Evolutionary conservation across 2,113 vertebrate genomes (phyloP).

Genomic region (Pseudonaja textilis): DNA sequence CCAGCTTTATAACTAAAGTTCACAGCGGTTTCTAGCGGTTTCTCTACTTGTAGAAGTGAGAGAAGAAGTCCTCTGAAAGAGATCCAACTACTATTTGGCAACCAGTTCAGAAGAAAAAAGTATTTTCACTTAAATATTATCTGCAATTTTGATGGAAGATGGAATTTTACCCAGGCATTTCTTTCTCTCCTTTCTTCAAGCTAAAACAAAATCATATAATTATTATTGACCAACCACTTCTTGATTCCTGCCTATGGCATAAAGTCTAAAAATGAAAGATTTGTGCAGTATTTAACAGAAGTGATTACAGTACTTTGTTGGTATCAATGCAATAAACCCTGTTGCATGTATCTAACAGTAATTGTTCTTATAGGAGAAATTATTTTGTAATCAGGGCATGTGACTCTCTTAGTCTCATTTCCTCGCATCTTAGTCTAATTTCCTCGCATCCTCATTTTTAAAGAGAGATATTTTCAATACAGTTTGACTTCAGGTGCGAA

Average conservation of each 20-base stretch:
- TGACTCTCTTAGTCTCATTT: background rate
- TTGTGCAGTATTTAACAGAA: slow-evolving; percentile 26
- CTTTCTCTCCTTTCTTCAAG: background rate
- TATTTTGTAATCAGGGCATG: background rate
- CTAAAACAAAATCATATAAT: background rate
- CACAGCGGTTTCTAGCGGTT: background rate
- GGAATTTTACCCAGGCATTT: slow-evolving; percentile 15
- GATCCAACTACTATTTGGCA: background rate
- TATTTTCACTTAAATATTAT: background rate
- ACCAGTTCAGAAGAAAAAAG: background rate
- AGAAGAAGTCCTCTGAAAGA: background rate
- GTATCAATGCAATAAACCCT: background rate
- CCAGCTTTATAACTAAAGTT: background rate
- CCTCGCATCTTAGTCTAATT: background rate
- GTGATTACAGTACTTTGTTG: slow-evolving; percentile 16
- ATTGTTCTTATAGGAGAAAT: background rate
- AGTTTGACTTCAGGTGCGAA: background rate
- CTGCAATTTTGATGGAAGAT: background rate
- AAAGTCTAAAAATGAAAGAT: slow-evolving; percentile 14
- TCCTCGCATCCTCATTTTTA: background rate
- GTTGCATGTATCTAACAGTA: background rate
- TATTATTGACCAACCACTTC: slow-evolving; percentile 17
- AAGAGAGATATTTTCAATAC: background rate
- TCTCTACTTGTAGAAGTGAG: background rate
- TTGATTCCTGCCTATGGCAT: slow-evolving; percentile 18